These are phyloP conservation scores for Gymnoscopelus microlampas DNA, from an alignment of 2,797 vertebrate species.

Conservation along the genomic window DNA sequence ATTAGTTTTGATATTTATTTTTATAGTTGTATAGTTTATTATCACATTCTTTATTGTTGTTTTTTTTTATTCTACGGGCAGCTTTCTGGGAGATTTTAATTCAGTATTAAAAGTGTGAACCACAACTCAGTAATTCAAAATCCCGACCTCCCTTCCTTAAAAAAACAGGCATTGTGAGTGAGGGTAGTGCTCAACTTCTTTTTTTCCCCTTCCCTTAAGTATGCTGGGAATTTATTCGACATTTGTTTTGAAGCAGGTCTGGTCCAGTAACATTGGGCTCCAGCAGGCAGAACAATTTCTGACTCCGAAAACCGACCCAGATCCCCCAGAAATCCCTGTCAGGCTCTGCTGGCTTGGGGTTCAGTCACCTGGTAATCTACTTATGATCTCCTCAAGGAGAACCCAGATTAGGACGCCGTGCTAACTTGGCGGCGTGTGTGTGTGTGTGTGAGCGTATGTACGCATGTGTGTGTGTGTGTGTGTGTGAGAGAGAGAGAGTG, in stretches of 20 bases:
- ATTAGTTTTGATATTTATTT: too few relatives aligned
- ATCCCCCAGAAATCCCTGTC: constrained; percentile 28
- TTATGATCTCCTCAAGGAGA: constrained; percentile 47
- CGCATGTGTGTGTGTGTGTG: constrained; percentile 24
- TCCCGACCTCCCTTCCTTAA: too few relatives aligned
- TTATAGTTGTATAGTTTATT: too few relatives aligned
- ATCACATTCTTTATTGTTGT: too few relatives aligned
- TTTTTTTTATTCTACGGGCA: too few relatives aligned
- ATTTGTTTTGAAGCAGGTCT: constrained; percentile 21
- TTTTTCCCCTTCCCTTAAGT: not conserved
- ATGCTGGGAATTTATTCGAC: constrained; percentile 7
- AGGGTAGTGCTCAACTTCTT: too few relatives aligned
- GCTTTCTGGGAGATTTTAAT: too few relatives aligned
- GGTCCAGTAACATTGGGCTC: constrained; percentile 1
- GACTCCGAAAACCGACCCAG: constrained; percentile 10
- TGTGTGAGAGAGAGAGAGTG: constrained; percentile 40
- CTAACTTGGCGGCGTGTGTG: constrained; percentile 51
- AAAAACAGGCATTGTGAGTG: too few relatives aligned
- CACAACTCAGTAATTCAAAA: too few relatives aligned
- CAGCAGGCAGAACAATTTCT: not conserved
- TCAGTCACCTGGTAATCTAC: constrained; percentile 59
- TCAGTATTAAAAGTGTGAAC: too few relatives aligned
- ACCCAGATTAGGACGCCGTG: constrained; percentile 45
- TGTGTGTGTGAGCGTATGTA: not conserved
- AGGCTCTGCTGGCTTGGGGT: constrained; percentile 44